Evolutionary conservation across 2,888 invertebrate species (phyloP).

Genomic region (Athalia cordata): DNA sequence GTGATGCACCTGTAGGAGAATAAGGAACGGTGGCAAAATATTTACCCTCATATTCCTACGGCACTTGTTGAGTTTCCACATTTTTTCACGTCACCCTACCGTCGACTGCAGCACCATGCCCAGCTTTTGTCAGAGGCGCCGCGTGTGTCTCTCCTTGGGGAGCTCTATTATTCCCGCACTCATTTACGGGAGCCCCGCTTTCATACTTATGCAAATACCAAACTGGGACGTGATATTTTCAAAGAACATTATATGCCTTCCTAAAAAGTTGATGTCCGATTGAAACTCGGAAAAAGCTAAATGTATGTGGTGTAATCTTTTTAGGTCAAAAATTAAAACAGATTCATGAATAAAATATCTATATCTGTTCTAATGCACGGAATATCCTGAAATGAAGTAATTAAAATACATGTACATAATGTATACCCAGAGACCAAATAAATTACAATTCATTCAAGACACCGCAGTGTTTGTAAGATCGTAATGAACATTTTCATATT

Average conservation of each 20-base stretch:
- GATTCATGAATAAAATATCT: no score
- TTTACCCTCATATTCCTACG: not conserved
- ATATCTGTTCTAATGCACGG: no score
- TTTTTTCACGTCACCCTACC: conserved; percentile 17
- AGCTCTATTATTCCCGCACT: not conserved
- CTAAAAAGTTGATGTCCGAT: not conserved
- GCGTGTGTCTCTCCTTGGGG: conserved; percentile 4
- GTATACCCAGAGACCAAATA: no score
- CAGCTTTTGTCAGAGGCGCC: conserved; percentile 15
- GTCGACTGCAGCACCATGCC: not conserved
- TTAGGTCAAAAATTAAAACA: no score
- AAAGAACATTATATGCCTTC: conserved; percentile 12
- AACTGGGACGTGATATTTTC: conserved; percentile 27
- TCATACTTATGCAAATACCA: conserved; percentile 21
- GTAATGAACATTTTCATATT: no score
- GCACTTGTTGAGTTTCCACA: conserved; percentile 5
- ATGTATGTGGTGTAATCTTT: no score
- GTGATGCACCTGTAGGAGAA: conserved; percentile 12
- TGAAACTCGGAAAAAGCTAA: no score
- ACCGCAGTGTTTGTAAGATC: no score
- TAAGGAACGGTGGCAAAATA: conserved; percentile 4
- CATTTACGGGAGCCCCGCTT: not conserved
- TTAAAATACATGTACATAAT: no score
- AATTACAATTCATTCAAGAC: no score
- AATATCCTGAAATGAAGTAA: no score